phyloP scores from a whole-genome alignment of 2,113 vertebrate species.

The Xerus inauris region DNA sequence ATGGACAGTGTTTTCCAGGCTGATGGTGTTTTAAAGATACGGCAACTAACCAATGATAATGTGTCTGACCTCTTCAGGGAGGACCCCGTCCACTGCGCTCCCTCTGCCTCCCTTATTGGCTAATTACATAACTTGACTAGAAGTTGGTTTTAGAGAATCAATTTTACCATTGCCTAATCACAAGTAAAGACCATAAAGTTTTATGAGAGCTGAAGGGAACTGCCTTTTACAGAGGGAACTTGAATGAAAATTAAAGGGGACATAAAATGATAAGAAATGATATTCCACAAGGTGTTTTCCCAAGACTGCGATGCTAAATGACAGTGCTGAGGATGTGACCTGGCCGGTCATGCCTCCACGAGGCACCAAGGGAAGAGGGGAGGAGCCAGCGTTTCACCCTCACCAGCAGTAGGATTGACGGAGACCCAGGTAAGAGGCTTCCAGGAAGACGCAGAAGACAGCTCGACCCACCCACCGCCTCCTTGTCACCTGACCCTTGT shows the following conservation, averaged over 20 bases:
- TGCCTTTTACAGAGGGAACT: slow-evolving; percentile 65
- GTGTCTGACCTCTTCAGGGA: slow-evolving; percentile 59
- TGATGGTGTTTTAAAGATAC: slow-evolving; percentile 70
- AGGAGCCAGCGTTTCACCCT: not conserved
- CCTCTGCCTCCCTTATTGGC: slow-evolving; percentile 50
- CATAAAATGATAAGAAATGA: slow-evolving; percentile 73
- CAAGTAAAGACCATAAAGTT: slow-evolving; percentile 77
- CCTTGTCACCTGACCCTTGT: not conserved
- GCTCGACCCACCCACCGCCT: rapidly evolving
- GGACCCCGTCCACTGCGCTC: not conserved
- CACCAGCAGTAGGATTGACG: not conserved
- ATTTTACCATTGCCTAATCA: slow-evolving; percentile 65
- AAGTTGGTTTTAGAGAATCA: slow-evolving; percentile 74
- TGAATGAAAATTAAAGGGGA: slow-evolving; percentile 75
- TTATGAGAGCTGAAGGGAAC: slow-evolving; percentile 77
- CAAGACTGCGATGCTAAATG: slow-evolving; percentile 8
- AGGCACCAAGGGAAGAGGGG: not conserved
- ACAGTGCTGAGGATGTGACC: not conserved
- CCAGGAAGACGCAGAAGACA: not conserved
- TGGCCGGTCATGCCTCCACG: not conserved
- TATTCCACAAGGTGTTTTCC: slow-evolving; percentile 70
- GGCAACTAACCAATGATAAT: slow-evolving; percentile 52
- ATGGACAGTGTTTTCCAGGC: slow-evolving; percentile 68
- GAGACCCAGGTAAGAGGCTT: not conserved
- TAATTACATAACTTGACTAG: slow-evolving; percentile 68